Evolutionary conservation across 2,113 vertebrate genomes (phyloP), one percentile per base, ranked within the genome.

Genomic region (Pelmatolapia mariae): DNA sequence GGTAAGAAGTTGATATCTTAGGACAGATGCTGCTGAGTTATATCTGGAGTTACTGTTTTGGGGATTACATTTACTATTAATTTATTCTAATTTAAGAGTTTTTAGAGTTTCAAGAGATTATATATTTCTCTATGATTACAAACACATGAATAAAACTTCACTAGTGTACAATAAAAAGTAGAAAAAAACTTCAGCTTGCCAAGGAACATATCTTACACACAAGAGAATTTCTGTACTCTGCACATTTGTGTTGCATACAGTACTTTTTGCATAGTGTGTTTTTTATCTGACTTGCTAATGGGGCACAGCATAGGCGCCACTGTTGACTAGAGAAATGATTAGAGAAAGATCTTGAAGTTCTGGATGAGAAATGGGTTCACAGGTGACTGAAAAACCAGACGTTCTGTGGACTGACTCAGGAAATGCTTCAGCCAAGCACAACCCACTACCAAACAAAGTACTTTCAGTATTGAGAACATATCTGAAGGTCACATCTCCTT

Each of bases 1-100:
- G 13, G 12, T 47, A 66, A 83, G 85, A 86, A 88, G 80, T 80
- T 89, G 82, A 88, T 88, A 57, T 92, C 85, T 89, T 3, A 24
- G 80, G 80, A 93, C 86, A 91, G 90, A 90, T 86, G 92, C n/a
- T 87, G 82, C 80, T 82, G 83, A 84, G 84, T 83, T 56, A 57
- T n/a, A 71, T 54, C 38, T 86, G 9, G 16, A 61, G 15, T 15
- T 18, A 56, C 68, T 66, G 59, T 47, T 53, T 45, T 68, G 26
- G 31, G 26, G 19, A 15, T 52, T n/a, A 24, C 83, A 24, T 88
- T 61, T 66, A 38, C 8, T 43, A 68, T 33, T 86, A 82, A 91
- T 80, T 56, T 78, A 40, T 81, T 87, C 56, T 87, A 88, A 76
- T 86, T 86, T 38, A 36, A 61, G 36, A 82, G 50, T 63, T 66